Base-by-base conservation (phyloP, 30 jellyfish, hydroid and myxozoan species). In the Phacellophora camtschatica region DNA sequence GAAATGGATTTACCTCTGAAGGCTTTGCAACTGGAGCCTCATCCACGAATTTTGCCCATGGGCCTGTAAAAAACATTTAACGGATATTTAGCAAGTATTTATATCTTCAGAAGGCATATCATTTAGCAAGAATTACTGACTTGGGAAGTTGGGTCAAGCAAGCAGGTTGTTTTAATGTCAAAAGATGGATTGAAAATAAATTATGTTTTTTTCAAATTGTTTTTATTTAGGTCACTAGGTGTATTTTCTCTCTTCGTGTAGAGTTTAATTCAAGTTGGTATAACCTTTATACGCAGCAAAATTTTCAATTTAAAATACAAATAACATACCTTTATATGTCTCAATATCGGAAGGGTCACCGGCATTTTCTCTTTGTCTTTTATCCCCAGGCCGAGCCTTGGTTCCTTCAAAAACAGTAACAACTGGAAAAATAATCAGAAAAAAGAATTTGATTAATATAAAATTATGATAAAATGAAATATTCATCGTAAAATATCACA, bases 41-140 rank as follows among this genome's bases (percentile, higher is more conserved):
- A 71, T 88, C 99, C 25, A 79, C 97, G 80, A 87, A 95, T 57
- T 57, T 72, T 2, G 98, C 99, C 99, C 99, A 95, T 4, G 99
- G 99, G 16, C 99, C 99, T 93, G 67, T 39, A 23, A 49, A 68
- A 53, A 43, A n/a, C n/a, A n/a, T n/a, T n/a, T n/a, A n/a, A n/a
- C n/a, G n/a, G n/a, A n/a, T 16, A 69, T 15, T 35, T 6, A 66
- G 3, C 20, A 15, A 13, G 64, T 37, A 36, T 3, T 2, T 34
- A 27, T 63, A 10, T 11, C 23, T 66, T 6, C 4, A 3, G 18
- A 66, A 12, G 67, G 64, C 20, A 19, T 5, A 27, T 25, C 62
- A 34, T 69, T 51, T 25, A 13, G 16, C 35, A 69, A 41, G 18
- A 19, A 56, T n/a, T n/a, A n/a, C n/a, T n/a, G n/a, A n/a, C n/a